Evolutionary conservation across 1,140 invertebrate genomes (phyloP).

Genomic region (Drosophila auraria): DNA sequence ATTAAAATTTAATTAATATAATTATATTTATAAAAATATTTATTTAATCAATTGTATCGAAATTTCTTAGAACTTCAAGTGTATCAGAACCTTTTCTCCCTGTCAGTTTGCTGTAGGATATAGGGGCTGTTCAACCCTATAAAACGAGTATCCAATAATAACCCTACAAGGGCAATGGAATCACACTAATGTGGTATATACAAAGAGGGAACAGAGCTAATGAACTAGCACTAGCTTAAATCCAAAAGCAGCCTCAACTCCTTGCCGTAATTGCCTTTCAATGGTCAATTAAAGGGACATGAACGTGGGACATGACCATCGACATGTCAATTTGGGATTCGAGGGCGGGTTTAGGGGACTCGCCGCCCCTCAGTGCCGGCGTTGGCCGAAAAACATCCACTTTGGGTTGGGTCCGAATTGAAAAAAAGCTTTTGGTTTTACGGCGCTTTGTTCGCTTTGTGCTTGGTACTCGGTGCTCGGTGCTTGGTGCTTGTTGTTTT

Average conservation of each 20-base stretch:
- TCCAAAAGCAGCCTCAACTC: slow-evolving; percentile 35
- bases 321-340: slow-evolving; percentile 66
- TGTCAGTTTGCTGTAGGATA: not conserved
- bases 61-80: not conserved
- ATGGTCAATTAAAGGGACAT: slow-evolving; percentile 58
- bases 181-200: slow-evolving; percentile 15
- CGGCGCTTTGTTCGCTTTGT: slow-evolving; percentile 65
- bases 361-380: slow-evolving; percentile 36
- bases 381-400: slow-evolving; percentile 17
- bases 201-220: slow-evolving; percentile 13
- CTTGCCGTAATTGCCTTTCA: slow-evolving; percentile 64
- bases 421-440: slow-evolving; percentile 82
- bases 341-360: slow-evolving; percentile 48
- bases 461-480: no score
- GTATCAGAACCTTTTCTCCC: no score
- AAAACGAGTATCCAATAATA: not conserved
- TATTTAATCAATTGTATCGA: not conserved
- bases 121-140: not conserved
- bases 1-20: no score
- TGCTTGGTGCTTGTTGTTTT: slow-evolving; percentile 13
- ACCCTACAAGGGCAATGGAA: not conserved
- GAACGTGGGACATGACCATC: slow-evolving; percentile 33
- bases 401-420: slow-evolving; percentile 45
- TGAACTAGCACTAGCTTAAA: slow-evolving; percentile 1
- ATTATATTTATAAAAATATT: not conserved